Conservation (phyloP, 2,113 vertebrate genomes). For the Anolis sagrei region DNA sequence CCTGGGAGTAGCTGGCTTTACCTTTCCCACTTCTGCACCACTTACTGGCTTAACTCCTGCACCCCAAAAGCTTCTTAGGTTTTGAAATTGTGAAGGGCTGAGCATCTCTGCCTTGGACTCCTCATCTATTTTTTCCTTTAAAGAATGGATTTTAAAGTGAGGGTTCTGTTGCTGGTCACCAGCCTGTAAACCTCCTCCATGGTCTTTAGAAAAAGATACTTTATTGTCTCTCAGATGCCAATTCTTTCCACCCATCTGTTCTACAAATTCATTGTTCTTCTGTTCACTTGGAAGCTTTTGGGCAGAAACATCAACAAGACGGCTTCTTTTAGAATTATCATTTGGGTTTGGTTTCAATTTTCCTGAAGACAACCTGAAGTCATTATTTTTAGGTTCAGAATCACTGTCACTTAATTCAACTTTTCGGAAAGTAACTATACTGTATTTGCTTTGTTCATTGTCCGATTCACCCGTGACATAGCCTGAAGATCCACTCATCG, state of each 20-base stretch:
- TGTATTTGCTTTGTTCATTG: constrained; percentile 42
- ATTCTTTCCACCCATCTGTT: constrained; percentile 33
- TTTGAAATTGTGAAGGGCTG: constrained; percentile 83
- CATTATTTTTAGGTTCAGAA: constrained; percentile 29
- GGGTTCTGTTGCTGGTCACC: constrained; percentile 49
- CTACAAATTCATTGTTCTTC: constrained; percentile 37
- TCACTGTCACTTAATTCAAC: constrained; percentile 42
- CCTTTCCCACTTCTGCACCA: constrained; percentile 33
- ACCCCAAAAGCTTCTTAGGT: constrained; percentile 88
- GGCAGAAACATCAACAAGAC: constrained; percentile 28
- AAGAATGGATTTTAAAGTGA: constrained; percentile 76
- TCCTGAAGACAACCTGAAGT: neutral
- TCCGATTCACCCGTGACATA: neutral
- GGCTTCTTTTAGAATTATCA: constrained; percentile 51
- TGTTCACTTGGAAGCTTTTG: constrained; percentile 23
- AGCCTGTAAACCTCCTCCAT: constrained; percentile 59
- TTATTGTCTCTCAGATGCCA: constrained; percentile 63
- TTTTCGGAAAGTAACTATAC: constrained; percentile 47
- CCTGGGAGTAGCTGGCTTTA: constrained; percentile 16
- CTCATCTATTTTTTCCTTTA: constrained; percentile 81
- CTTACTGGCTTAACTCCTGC: constrained; percentile 67
- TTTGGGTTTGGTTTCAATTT: constrained; percentile 36
- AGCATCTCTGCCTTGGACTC: constrained; percentile 66
- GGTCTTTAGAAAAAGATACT: constrained; percentile 68
- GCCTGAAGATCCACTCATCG: neutral